Conservation (phyloP, 2,113 vertebrate genomes). For the Engraulis encrasicolus region DNA sequence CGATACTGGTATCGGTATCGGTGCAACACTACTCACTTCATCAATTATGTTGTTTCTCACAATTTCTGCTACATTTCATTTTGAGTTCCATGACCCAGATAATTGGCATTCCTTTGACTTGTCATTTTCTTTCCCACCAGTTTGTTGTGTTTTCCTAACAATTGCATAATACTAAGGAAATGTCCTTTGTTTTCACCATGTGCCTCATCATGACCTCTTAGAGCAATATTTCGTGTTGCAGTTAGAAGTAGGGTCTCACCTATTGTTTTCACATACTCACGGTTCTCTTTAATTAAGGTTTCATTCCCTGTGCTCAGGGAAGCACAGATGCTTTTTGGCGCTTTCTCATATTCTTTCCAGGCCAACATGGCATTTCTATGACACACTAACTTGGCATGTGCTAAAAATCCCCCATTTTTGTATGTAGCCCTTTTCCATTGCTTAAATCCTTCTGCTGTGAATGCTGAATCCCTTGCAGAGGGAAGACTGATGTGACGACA, state of each 20-base stretch:
- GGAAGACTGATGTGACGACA: not conserved
- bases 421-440: not conserved
- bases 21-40: too few species aligned
- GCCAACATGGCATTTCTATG: not conserved
- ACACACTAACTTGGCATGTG: not conserved
- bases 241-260: not conserved
- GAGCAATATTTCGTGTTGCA: not conserved
- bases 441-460: not conserved
- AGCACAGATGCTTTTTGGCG: not conserved
- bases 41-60: not conserved
- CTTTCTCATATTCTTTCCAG: not conserved
- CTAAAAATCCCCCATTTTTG: not conserved
- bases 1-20: too few species aligned
- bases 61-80: not conserved
- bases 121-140: not conserved
- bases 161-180: not conserved
- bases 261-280: not conserved
- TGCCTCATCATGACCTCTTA: not conserved
- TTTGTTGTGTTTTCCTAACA: not conserved
- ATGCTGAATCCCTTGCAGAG: not conserved
- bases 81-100: not conserved
- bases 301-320: not conserved
- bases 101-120: not conserved
- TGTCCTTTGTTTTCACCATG: not conserved
- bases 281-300: not conserved